Percentiles rank a stretch among this genome's conserved stretches.
These are phyloP conservation scores for Manis javanica DNA, from an alignment of 2,797 vertebrate genomes.

Conservation along the genomic window DNA sequence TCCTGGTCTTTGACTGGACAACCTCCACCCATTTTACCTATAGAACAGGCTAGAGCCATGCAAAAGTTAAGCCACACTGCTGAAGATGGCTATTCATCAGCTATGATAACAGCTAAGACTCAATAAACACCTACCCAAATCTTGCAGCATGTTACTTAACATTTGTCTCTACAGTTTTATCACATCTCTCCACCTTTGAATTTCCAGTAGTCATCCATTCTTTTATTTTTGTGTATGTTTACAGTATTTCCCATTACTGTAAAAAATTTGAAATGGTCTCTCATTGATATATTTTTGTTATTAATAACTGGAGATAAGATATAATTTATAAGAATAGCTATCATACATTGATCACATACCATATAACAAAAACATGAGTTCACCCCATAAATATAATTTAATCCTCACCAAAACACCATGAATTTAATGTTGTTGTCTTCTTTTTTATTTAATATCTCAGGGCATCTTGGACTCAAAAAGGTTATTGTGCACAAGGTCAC, in stretches of 20 bases:
- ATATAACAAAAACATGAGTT: not conserved
- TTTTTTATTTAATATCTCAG: not conserved
- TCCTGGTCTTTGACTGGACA: not conserved
- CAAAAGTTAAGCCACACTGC: not conserved
- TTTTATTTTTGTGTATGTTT: constrained; percentile 22
- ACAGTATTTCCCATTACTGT: not conserved
- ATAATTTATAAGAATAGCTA: constrained; percentile 29
- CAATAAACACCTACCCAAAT: not conserved
- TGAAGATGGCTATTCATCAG: not conserved
- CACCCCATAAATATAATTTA: not conserved
- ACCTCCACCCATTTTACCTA: not conserved
- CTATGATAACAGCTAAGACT: not conserved
- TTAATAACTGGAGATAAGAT: constrained; percentile 18
- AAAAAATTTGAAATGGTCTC: constrained; percentile 23
- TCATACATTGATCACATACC: not conserved
- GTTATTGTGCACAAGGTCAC: not conserved
- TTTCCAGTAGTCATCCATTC: not conserved
- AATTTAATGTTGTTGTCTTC: not conserved
- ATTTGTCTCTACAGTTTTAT: not conserved
- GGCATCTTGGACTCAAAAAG: not conserved
- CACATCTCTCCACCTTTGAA: not conserved
- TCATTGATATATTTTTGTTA: not conserved
- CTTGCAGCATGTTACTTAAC: not conserved
- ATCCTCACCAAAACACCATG: not conserved
- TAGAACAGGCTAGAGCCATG: not conserved